Evolutionary conservation across 2,888 invertebrate species (phyloP).

Genomic region (Eupeodes latifasciatus): DNA sequence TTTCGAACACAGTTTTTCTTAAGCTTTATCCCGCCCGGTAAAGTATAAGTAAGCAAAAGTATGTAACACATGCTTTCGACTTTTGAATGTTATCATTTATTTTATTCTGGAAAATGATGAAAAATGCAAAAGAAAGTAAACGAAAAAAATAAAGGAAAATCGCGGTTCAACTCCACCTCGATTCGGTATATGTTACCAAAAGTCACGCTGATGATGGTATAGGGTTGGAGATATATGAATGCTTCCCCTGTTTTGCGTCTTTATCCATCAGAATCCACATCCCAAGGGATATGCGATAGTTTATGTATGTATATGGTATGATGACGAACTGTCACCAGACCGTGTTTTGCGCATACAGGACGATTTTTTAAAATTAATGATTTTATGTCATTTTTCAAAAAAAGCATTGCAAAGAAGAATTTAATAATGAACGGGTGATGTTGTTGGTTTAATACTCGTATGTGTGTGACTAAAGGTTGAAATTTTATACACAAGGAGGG

Average conservation of each 20-base stretch:
- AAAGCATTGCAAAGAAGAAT: slow-evolving; percentile 1
- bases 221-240: background rate
- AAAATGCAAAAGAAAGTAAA: slow-evolving; percentile 38
- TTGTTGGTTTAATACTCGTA: slow-evolving; percentile 1
- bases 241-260: slow-evolving; percentile 60
- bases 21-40: background rate
- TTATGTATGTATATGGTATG: background rate
- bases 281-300: slow-evolving; percentile 51
- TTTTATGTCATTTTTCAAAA: slow-evolving; percentile 67
- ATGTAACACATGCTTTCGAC: slow-evolving; percentile 64
- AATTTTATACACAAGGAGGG: slow-evolving; percentile 14
- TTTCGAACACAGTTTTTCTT: slow-evolving; percentile 45
- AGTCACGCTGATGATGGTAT: slow-evolving; percentile 6
- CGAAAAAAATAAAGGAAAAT: slow-evolving; percentile 23
- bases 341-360: slow-evolving; percentile 43
- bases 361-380: slow-evolving; percentile 75
- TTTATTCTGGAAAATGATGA: slow-evolving; percentile 52
- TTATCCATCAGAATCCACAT: slow-evolving; percentile 45
- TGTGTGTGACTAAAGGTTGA: slow-evolving; percentile 64
- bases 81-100: slow-evolving; percentile 56
- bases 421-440: background rate
- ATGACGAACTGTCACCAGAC: slow-evolving; percentile 73
- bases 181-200: slow-evolving; percentile 39
- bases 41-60: too few relatives aligned
- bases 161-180: slow-evolving; percentile 42